Evolutionary conservation across 2,797 vertebrate genomes (phyloP), one percentile per base, ranked within the genome.

Genomic region (Corythornis leucogaster): DNA sequence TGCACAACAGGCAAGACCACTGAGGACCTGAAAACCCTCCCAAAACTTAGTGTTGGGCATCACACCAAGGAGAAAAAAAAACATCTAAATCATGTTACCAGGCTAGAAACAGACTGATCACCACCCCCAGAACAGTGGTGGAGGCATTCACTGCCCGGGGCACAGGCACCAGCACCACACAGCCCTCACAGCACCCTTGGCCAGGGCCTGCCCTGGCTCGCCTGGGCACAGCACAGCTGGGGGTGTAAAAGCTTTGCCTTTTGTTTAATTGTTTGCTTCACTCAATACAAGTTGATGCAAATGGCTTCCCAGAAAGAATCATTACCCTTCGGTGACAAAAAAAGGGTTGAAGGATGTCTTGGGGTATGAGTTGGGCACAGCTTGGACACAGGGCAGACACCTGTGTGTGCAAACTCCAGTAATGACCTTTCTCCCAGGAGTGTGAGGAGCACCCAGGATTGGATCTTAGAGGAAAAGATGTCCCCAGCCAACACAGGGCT

Each of bases 201-300:
- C 57, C 25, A 12, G 71, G 74, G 33, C 94, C 85, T 89, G 91
- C 81, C 82, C 79, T 11, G 1, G 92, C 94, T 94, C 25, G 79
- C 4, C 68, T 64, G 9, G 0, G 58, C 70, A 50, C 42, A 2
- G 40, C 35, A 0, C 4, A 1, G 40, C 82, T 6, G 28, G 73
- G 85, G 84, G 40, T 35, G 68, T 70, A 67, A 88, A 78, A 55
- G 74, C 74, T 26, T 66, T 58, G 67, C n/a, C 68, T 74, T 89
- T 80, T 88, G 89, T 81, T 59, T 66, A 51, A 66, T 51, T 85
- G 64, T 81, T 94, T 73, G 80, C 84, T 46, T 73, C 86, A 35
- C 43, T 86, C 50, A 16, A 33, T 3, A 69, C 48, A 66, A 81
- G 40, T 66, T 81, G 81, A 76, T 7, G 43, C 64, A 80, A 94